phyloP scores from a whole-genome alignment of 2,113 vertebrate genomes.

The Callipepla californica region DNA sequence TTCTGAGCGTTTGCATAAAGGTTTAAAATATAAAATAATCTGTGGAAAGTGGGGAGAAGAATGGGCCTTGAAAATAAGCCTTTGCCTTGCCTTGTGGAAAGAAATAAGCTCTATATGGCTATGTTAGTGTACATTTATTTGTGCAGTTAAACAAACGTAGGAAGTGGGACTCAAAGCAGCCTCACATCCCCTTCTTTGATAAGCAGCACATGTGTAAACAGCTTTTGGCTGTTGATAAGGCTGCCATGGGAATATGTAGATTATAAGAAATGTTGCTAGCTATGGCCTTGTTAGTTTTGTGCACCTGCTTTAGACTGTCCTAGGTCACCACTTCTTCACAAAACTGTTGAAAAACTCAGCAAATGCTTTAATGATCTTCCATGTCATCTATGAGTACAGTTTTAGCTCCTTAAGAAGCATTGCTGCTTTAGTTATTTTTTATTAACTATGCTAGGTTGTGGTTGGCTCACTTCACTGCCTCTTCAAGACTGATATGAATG shows the following conservation, averaged over 20 bases:
- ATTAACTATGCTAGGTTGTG: background rate
- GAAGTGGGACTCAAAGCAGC: background rate
- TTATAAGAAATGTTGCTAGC: background rate
- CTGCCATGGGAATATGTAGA: background rate
- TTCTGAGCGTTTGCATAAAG: background rate
- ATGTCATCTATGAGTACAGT: background rate
- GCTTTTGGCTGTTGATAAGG: conserved; percentile 57
- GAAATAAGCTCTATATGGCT: background rate
- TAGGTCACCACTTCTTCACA: background rate
- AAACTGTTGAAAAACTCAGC: background rate
- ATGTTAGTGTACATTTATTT: background rate
- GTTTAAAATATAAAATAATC: background rate
- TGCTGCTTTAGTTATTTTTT: background rate
- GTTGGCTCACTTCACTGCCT: background rate
- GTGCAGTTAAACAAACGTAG: background rate
- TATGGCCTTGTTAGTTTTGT: accelerated
- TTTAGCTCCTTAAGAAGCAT: background rate
- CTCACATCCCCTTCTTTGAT: conserved; percentile 4
- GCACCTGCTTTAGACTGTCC: background rate
- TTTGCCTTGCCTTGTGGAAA: background rate
- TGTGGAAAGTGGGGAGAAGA: background rate
- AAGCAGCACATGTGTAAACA: conserved; percentile 10
- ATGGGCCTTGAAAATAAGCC: background rate
- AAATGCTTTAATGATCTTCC: background rate
- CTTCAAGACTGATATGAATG: background rate